A percentile compares a stretch with the other conserved stretches of the same genome.
These are phyloP conservation scores for Lerista edwardsae DNA, from an alignment of 2,797 vertebrate genomes.

Conservation along the genomic window DNA sequence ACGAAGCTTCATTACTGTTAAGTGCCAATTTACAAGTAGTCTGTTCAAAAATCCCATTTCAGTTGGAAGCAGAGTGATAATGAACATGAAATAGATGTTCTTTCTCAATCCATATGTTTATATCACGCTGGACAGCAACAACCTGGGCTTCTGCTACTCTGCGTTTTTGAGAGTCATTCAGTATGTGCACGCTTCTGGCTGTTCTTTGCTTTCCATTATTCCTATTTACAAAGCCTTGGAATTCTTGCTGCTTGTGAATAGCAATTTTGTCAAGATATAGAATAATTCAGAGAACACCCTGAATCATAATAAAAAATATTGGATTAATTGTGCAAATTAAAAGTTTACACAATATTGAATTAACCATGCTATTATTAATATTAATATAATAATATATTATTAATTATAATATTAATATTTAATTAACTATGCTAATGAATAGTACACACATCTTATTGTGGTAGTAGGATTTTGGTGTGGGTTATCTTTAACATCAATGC, in stretches of 20 bases:
- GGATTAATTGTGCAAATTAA: background rate
- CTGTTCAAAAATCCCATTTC: background rate
- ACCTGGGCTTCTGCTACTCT: background rate
- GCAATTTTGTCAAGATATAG: background rate
- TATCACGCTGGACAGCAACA: background rate
- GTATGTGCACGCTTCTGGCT: background rate
- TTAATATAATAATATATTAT: too few species aligned
- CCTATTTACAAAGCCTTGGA: background rate
- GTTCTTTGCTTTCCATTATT: background rate
- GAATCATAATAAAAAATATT: background rate
- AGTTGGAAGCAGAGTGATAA: background rate
- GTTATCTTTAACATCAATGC: background rate
- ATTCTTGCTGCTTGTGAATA: background rate
- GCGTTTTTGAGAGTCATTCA: background rate
- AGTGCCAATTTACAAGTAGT: background rate
- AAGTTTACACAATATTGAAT: too few species aligned
- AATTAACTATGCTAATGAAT: background rate
- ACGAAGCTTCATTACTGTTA: slow-evolving; percentile 4
- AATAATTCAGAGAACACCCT: background rate
- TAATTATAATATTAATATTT: too few species aligned
- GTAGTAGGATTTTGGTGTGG: too few species aligned
- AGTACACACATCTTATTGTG: too few species aligned
- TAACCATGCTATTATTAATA: too few species aligned
- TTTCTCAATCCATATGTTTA: background rate
- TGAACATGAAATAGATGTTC: background rate